These are phyloP conservation scores for Platycheirus rosarum DNA, from an alignment of 2,888 invertebrate species.

Conservation along the genomic window DNA sequence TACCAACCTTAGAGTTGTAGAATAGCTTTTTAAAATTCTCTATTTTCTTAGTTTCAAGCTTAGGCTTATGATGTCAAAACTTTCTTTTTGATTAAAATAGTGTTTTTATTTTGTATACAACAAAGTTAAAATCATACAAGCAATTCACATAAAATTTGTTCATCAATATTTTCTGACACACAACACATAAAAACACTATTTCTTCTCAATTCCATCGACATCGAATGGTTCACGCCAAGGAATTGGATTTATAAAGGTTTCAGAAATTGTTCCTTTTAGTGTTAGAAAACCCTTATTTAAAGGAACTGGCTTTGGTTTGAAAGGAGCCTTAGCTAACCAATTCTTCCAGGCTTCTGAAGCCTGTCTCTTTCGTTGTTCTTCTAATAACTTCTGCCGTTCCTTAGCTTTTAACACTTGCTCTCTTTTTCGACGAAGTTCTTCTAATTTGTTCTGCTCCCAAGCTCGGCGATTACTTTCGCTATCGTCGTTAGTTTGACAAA, in stretches of 20 bases:
- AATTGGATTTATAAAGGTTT: constrained; percentile 80
- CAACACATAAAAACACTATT: too few relatives aligned
- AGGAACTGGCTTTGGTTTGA: constrained; percentile 81
- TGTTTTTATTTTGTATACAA: too few relatives aligned
- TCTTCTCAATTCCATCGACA: constrained; percentile 18
- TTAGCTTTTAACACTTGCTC: constrained; percentile 74
- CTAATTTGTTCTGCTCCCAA: constrained; percentile 77
- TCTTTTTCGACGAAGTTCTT: constrained; percentile 75
- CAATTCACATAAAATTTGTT: too few relatives aligned
- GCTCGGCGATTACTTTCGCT: constrained; percentile 75
- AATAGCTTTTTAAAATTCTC: too few relatives aligned
- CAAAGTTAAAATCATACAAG: too few relatives aligned
- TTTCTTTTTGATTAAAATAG: too few relatives aligned
- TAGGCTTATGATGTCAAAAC: too few relatives aligned
- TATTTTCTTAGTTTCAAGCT: too few relatives aligned
- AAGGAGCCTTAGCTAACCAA: constrained; percentile 79
- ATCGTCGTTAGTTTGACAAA: constrained; percentile 61
- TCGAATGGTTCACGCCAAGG: constrained; percentile 76
- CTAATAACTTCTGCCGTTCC: constrained; percentile 62
- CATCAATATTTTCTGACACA: too few relatives aligned
- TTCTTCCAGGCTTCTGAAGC: constrained; percentile 78
- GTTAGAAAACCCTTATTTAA: constrained; percentile 80
- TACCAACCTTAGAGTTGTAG: too few relatives aligned
- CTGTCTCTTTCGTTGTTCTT: constrained; percentile 63
- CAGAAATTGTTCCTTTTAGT: constrained; percentile 80